These are phyloP conservation scores for Eustalomyia histrio DNA, from an alignment of 2,888 invertebrate species.

Conservation along the genomic window DNA sequence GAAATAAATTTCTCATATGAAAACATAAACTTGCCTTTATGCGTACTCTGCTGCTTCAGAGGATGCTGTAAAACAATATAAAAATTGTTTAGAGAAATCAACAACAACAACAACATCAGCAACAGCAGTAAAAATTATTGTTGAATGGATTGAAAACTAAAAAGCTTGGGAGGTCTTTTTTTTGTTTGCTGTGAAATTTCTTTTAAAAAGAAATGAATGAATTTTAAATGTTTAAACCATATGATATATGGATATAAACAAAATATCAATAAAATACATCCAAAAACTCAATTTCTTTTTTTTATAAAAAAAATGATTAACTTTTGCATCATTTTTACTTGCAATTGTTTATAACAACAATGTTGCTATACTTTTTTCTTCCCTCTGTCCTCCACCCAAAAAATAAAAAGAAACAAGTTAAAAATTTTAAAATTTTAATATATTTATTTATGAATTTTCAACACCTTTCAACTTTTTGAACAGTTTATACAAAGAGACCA, in stretches of 20 bases:
- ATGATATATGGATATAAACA: conserved; percentile 37
- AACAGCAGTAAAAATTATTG: no score
- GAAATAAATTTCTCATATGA: background rate
- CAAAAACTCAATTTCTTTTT: background rate
- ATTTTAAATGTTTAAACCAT: conserved; percentile 36
- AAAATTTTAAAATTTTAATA: conserved; percentile 34
- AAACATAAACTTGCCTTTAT: background rate
- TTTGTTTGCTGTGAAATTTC: conserved; percentile 13
- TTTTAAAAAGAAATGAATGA: conserved; percentile 43
- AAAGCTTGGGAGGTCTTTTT: conserved; percentile 57
- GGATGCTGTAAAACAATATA: conserved; percentile 1
- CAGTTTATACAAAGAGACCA: conserved; percentile 23
- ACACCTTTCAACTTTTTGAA: conserved; percentile 53
- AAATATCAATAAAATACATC: conserved; percentile 4
- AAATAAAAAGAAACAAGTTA: conserved; percentile 7
- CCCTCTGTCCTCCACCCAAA: background rate
- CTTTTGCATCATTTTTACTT: conserved; percentile 47
- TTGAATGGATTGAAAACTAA: conserved; percentile 10
- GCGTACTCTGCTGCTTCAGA: background rate
- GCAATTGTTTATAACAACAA: conserved; percentile 7
- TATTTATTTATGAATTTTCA: conserved; percentile 60
- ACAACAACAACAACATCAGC: conserved; percentile 10
- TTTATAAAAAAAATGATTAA: conserved; percentile 10
- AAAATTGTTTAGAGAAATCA: background rate
- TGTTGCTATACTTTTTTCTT: background rate